Evolutionary conservation across 2,888 invertebrate species (phyloP).

Genomic region (Trichopria drosophilae): DNA sequence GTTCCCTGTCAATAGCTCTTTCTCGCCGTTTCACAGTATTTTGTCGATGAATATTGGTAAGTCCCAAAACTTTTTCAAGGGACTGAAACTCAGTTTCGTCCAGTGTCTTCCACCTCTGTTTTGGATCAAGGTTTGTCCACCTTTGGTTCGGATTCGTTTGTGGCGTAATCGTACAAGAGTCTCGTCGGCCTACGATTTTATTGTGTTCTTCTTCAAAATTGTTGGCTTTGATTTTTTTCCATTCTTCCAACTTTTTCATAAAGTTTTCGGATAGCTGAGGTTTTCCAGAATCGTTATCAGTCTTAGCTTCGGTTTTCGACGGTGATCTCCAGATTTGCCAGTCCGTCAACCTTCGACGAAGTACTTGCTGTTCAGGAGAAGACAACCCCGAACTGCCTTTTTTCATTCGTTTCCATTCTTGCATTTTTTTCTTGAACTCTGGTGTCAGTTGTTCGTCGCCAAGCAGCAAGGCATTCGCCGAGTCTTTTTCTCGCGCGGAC

Average conservation of each 20-base stretch:
- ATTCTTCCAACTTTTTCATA: constrained; percentile 80
- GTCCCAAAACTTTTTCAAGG: constrained; percentile 64
- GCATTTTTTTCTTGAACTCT: constrained; percentile 80
- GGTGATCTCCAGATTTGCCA: constrained; percentile 67
- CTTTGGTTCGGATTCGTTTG: constrained; percentile 2
- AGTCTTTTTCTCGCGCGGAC: constrained; percentile 33
- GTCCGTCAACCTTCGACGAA: constrained; percentile 62
- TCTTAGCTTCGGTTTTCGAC: constrained; percentile 33
- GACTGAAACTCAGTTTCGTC: constrained; percentile 63
- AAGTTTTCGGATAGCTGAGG: constrained; percentile 80
- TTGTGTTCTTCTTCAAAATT: constrained; percentile 63
- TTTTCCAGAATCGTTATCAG: constrained; percentile 51
- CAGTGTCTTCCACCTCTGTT: constrained; percentile 43
- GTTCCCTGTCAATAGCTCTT: constrained; percentile 68
- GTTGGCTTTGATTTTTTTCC: constrained; percentile 76
- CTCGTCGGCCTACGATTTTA: constrained; percentile 49
- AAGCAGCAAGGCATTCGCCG: constrained; percentile 49
- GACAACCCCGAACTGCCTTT: constrained; percentile 52
- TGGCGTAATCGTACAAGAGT: constrained; percentile 38
- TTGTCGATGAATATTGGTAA: constrained; percentile 67
- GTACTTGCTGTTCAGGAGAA: constrained; percentile 39
- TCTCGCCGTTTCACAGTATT: constrained; percentile 65
- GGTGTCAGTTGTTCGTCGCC: constrained; percentile 74
- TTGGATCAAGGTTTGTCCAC: constrained; percentile 49
- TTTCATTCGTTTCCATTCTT: constrained; percentile 82